Conservation (phyloP, 2,797 vertebrate genomes). For the Molossus molossus region DNA sequence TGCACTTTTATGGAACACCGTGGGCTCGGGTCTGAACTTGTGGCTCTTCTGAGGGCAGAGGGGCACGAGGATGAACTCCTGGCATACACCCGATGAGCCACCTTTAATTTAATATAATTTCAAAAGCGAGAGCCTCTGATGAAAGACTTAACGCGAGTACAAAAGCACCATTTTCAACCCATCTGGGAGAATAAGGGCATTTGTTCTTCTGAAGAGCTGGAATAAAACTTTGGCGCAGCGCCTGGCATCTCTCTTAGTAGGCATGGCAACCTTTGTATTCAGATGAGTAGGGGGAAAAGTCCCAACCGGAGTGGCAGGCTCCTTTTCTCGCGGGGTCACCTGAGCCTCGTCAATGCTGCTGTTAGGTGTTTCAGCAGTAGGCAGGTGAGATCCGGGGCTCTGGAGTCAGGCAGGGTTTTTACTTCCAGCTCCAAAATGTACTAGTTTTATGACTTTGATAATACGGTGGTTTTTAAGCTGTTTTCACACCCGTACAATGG, state of each 20-base stretch:
- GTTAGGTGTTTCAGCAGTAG: not conserved
- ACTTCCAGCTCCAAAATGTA: not conserved
- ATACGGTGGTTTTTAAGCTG: not conserved
- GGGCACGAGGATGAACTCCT: not conserved
- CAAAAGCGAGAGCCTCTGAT: not conserved
- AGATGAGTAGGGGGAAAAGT: not conserved
- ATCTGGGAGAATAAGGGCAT: conserved; percentile 61
- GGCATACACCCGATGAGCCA: not conserved
- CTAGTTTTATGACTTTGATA: not conserved
- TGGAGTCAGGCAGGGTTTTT: not conserved
- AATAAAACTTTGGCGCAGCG: conserved; percentile 50
- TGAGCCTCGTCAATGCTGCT: not conserved
- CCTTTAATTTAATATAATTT: conserved; percentile 69
- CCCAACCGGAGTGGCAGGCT: not conserved
- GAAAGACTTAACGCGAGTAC: conserved; percentile 44
- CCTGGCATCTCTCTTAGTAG: conserved; percentile 45
- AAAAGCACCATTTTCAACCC: conserved; percentile 50
- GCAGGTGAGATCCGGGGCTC: not conserved
- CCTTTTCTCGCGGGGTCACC: not conserved
- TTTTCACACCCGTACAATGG: not conserved
- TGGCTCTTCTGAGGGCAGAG: not conserved
- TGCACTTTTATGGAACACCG: not conserved
- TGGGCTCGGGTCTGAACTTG: not conserved
- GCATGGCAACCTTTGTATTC: conserved; percentile 59
- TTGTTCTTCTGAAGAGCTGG: conserved; percentile 47